These are phyloP conservation scores for Boleophthalmus pectinirostris DNA, from an alignment of 2,113 vertebrate genomes.

Conservation along the genomic window DNA sequence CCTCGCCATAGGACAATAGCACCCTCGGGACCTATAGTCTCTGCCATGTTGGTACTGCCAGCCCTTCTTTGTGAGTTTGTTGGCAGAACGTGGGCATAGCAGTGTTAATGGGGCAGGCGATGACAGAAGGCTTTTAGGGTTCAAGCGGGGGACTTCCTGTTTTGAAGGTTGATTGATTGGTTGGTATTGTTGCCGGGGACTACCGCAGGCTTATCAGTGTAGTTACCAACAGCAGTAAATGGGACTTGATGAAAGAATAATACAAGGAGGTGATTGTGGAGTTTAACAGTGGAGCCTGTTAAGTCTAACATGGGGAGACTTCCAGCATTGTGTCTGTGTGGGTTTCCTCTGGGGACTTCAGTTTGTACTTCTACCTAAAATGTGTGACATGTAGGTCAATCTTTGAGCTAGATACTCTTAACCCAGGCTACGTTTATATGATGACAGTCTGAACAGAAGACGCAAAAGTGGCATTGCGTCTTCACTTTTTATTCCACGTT, in stretches of 20 bases:
- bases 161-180: slow-evolving; percentile 56
- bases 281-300: neutral
- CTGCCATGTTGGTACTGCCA: slow-evolving; percentile 31
- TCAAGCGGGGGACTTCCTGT: slow-evolving; percentile 56
- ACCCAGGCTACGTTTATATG: no score
- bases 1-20: slow-evolving; percentile 49
- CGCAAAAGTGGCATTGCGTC: no score
- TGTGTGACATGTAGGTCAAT: neutral
- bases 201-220: slow-evolving; percentile 24
- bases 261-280: neutral
- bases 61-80: slow-evolving; percentile 22
- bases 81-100: slow-evolving; percentile 47
- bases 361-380: neutral
- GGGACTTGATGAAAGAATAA: slow-evolving; percentile 39
- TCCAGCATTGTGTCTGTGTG: neutral
- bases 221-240: slow-evolving; percentile 34
- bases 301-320: neutral
- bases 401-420: neutral
- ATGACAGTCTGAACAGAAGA: no score
- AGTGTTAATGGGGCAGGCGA: slow-evolving; percentile 35
- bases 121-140: slow-evolving; percentile 41
- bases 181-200: slow-evolving; percentile 35
- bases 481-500: no score
- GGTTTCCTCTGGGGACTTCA: neutral
- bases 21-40: slow-evolving; percentile 49